Percentiles rank a stretch among this genome's conserved stretches.
These are phyloP conservation scores for Nicator chloris DNA, from an alignment of 2,113 vertebrate genomes.

Conservation along the genomic window DNA sequence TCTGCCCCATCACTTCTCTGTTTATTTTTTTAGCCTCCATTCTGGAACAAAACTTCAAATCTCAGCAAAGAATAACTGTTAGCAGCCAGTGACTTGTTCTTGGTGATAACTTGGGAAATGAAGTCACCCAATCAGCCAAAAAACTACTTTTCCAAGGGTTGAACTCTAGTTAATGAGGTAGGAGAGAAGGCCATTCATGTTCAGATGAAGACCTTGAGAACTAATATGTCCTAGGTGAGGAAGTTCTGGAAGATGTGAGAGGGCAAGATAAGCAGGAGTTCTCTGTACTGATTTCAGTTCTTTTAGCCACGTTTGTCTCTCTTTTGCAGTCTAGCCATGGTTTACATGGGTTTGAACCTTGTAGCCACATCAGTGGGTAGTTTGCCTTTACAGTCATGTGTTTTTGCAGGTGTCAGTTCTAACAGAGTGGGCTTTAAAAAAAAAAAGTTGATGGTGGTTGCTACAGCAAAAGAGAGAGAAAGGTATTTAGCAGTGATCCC, in stretches of 20 bases:
- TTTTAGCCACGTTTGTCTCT: background rate
- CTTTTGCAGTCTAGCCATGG: background rate
- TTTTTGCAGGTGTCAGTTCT: background rate
- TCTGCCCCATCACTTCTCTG: background rate
- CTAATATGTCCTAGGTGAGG: background rate
- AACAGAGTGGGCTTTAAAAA: background rate
- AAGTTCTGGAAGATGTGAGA: background rate
- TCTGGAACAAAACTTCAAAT: background rate
- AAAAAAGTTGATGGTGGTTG: background rate
- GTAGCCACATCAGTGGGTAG: background rate
- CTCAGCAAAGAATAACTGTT: background rate
- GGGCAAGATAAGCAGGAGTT: background rate
- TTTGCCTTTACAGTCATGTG: background rate
- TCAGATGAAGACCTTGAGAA: background rate
- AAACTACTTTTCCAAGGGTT: background rate
- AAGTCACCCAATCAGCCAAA: background rate
- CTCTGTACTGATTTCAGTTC: background rate
- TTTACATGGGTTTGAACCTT: background rate
- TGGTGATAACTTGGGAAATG: background rate
- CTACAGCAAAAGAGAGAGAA: background rate
- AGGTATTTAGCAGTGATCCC: background rate
- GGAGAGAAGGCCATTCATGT: background rate
- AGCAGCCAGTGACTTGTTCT: background rate
- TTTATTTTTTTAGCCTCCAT: background rate
- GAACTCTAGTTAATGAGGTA: background rate